A percentile compares a stretch with the other conserved stretches of the same genome.
phyloP scores from a whole-genome alignment of 2,113 vertebrate species.

The Potamarius usumacintae region DNA sequence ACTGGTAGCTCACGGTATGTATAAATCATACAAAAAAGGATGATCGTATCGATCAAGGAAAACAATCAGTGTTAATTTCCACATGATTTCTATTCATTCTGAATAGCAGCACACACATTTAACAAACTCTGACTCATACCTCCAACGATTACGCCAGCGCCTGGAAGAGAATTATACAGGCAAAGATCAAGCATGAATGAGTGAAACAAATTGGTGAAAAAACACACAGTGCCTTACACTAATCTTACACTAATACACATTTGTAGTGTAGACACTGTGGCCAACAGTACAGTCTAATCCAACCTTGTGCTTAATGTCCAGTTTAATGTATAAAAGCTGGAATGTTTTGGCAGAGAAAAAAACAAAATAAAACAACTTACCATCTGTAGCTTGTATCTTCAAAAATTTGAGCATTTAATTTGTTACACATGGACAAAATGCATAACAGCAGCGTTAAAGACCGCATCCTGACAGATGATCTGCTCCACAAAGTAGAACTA shows the following conservation, averaged over 20 bases:
- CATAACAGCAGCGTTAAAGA: constrained; percentile 23
- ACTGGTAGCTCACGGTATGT: neutral
- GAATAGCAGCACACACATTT: neutral
- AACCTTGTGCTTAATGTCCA: neutral
- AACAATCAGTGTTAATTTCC: neutral
- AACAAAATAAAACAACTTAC: constrained; percentile 2
- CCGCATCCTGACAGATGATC: neutral
- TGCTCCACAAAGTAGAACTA: neutral
- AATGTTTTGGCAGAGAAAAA: too few relatives aligned
- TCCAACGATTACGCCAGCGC: accelerated
- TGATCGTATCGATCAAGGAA: too few relatives aligned
- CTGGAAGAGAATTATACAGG: neutral
- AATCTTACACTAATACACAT: neutral
- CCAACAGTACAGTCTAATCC: neutral
- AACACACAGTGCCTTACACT: neutral
- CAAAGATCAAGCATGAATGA: neutral
- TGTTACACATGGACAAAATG: neutral
- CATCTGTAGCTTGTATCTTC: accelerated
- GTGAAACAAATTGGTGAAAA: neutral
- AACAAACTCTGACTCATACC: neutral
- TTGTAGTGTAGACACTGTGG: neutral
- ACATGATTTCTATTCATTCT: neutral
- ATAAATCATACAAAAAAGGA: neutral
- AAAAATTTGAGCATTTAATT: neutral
- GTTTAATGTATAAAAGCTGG: neutral